Conservation (phyloP, 2,797 vertebrate genomes). For the Ciconia nigra region DNA sequence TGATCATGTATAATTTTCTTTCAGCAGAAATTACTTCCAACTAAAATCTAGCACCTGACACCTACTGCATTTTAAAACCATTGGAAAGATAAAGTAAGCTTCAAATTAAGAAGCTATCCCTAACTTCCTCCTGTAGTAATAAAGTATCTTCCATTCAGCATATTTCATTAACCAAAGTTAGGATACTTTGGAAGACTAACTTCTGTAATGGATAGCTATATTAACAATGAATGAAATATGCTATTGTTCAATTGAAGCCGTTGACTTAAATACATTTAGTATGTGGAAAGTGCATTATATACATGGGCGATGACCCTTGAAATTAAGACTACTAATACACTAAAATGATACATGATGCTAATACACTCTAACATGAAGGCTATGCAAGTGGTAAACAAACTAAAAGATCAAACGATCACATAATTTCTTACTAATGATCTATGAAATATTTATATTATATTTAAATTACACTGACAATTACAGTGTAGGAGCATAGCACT, state of each 20-base stretch:
- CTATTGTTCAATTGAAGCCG: neutral
- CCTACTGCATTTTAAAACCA: neutral
- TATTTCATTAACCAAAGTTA: neutral
- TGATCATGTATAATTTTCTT: neutral
- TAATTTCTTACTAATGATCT: neutral
- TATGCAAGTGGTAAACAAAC: neutral
- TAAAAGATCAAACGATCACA: neutral
- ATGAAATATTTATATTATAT: neutral
- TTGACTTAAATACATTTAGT: neutral
- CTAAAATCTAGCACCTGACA: neutral
- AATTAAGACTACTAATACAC: constrained; percentile 61
- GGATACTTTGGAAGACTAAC: neutral
- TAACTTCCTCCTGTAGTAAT: neutral
- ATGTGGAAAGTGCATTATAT: neutral
- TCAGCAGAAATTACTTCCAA: neutral
- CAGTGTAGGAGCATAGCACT: neutral
- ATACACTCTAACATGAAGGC: neutral
- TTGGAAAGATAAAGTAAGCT: neutral
- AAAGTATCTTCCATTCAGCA: neutral
- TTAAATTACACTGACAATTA: neutral
- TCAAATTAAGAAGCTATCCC: neutral
- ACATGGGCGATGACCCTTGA: constrained; percentile 45
- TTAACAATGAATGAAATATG: neutral
- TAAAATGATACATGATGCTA: neutral
- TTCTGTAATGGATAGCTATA: neutral